Evolutionary conservation across 1,140 invertebrate species (phyloP).

Genomic region (Neodiprion fabricii): DNA sequence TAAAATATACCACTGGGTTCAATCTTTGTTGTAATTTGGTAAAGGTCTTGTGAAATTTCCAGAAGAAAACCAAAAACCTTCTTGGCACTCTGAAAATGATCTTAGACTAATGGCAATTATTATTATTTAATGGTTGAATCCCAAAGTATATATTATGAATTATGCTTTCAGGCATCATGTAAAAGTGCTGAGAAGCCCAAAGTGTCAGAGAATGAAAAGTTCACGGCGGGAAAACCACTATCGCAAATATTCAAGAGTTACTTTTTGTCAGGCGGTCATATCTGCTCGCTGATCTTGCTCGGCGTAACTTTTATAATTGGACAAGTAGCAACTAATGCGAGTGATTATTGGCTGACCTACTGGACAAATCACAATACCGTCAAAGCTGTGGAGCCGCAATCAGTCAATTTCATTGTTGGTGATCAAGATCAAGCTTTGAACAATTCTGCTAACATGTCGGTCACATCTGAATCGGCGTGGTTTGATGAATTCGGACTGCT

Average conservation of each 20-base stretch:
- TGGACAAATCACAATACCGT: conserved; percentile 66
- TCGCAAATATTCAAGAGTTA: conserved; percentile 70
- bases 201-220: conserved; percentile 36
- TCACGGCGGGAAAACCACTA: conserved; percentile 65
- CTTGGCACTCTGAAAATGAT: too few species aligned
- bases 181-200: conserved; percentile 6
- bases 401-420: too few species aligned
- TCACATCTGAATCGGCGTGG: background rate
- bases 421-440: too few species aligned
- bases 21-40: too few species aligned
- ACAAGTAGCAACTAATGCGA: conserved; percentile 72
- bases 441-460: too few species aligned
- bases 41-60: too few species aligned
- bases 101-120: too few species aligned
- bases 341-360: conserved; percentile 82
- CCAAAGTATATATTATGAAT: too few species aligned
- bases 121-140: too few species aligned
- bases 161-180: too few species aligned
- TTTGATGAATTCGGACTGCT: background rate
- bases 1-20: too few species aligned
- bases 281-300: conserved; percentile 65
- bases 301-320: conserved; percentile 68
- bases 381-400: conserved; percentile 38
- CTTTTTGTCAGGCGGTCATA: conserved; percentile 70
- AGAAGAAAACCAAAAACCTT: too few species aligned